phyloP scores from a whole-genome alignment of 1,140 invertebrate species.

The Cardiocondyla obscurior region DNA sequence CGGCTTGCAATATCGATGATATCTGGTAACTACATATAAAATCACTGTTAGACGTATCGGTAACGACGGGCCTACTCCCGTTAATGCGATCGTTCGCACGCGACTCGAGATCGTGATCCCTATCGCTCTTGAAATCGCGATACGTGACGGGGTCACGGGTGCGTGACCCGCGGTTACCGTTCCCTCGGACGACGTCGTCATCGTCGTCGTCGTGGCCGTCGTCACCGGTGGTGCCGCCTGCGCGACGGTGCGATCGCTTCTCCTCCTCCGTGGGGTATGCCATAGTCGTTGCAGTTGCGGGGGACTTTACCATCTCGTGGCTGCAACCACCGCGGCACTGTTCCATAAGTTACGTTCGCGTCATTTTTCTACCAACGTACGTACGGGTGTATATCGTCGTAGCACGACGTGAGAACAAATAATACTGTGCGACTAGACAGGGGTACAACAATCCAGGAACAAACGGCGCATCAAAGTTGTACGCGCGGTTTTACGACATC shows the following conservation, averaged over 20 bases:
- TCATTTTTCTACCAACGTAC: slow-evolving; percentile 71
- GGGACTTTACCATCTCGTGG: slow-evolving; percentile 82
- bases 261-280: slow-evolving; percentile 70
- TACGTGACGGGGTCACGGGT: slow-evolving; percentile 1
- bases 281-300: slow-evolving; percentile 74
- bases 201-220: slow-evolving; percentile 17
- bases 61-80: background rate
- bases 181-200: slow-evolving; percentile 31
- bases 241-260: slow-evolving; percentile 63
- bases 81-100: background rate
- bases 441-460: slow-evolving; percentile 29
- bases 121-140: slow-evolving; percentile 13
- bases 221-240: slow-evolving; percentile 43
- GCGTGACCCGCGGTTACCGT: slow-evolving; percentile 29
- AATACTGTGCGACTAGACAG: slow-evolving; percentile 37
- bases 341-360: slow-evolving; percentile 81
- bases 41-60: slow-evolving; percentile 56
- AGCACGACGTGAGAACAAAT: slow-evolving; percentile 51
- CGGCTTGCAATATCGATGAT: background rate
- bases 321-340: slow-evolving; percentile 83
- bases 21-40: slow-evolving; percentile 50
- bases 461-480: slow-evolving; percentile 3
- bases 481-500: slow-evolving; percentile 49
- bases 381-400: slow-evolving; percentile 58
- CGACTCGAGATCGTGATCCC: background rate